Evolutionary conservation across 2,113 vertebrate species (phyloP).

Genomic region (Numida meleagris): DNA sequence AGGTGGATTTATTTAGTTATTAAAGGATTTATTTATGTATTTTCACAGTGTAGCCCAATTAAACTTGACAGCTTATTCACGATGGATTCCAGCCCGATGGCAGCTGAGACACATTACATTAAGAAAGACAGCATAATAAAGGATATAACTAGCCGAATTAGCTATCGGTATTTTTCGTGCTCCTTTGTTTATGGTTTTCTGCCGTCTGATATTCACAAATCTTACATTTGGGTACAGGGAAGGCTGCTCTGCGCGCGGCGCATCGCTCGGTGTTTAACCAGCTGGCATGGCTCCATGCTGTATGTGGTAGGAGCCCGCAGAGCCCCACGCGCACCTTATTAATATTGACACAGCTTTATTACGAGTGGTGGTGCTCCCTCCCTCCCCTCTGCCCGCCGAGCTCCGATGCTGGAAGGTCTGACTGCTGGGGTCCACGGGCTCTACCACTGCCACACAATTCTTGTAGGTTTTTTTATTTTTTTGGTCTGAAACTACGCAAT

Average conservation of each 20-base stretch:
- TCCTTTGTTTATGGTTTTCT: conserved; percentile 27
- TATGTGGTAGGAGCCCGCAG: neutral
- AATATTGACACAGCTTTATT: neutral
- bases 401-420: neutral
- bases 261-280: neutral
- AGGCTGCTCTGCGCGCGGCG: neutral
- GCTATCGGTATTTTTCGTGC: conserved; percentile 4
- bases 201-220: conserved; percentile 29
- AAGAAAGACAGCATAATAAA: conserved; percentile 60
- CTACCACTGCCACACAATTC: neutral
- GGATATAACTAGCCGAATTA: conserved; percentile 40
- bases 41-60: conserved; percentile 65
- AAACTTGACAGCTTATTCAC: conserved; percentile 73
- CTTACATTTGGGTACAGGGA: neutral
- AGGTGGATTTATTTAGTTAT: conserved; percentile 59
- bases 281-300: neutral
- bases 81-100: conserved; percentile 25
- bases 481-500: fast-evolving
- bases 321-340: neutral
- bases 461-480: neutral
- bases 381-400: neutral
- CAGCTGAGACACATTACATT: conserved; percentile 56
- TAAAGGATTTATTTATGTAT: conserved; percentile 33
- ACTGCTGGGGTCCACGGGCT: neutral
- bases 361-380: fast-evolving